Evolutionary conservation across 2,888 invertebrate genomes (phyloP).

Genomic region (Isoperla grammatica): DNA sequence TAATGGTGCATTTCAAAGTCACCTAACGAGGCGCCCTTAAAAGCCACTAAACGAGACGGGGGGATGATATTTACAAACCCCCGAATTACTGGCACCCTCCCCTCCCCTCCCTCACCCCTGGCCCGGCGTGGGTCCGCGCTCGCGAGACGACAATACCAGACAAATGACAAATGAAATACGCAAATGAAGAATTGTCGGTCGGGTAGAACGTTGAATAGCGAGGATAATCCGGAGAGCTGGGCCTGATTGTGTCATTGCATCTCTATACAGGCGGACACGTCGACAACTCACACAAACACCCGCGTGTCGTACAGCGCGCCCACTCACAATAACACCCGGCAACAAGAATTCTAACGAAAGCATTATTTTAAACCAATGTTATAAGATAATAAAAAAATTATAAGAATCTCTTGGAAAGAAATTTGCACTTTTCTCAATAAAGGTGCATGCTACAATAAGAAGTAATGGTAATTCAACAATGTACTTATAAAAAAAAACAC

Average conservation of each 20-base stretch:
- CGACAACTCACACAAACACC: not conserved
- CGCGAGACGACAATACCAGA: slow-evolving; percentile 43
- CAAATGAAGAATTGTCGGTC: slow-evolving; percentile 51
- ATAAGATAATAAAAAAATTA: too few species aligned
- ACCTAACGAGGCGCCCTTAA: slow-evolving; percentile 15
- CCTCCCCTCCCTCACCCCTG: not conserved
- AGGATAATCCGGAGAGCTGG: slow-evolving; percentile 30
- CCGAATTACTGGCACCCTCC: slow-evolving; percentile 25
- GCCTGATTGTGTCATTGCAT: slow-evolving; percentile 15
- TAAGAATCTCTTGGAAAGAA: too few species aligned
- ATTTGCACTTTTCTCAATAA: too few species aligned
- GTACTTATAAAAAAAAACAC: too few species aligned
- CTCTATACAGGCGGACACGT: not conserved
- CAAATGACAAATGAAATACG: slow-evolving; percentile 52
- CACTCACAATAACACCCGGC: not conserved
- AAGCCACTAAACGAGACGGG: slow-evolving; percentile 27
- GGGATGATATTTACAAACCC: slow-evolving; percentile 28
- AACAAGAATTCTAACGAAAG: too few species aligned
- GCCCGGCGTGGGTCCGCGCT: not conserved
- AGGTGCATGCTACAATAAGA: too few species aligned
- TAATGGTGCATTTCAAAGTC: slow-evolving; percentile 29
- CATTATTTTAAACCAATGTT: too few species aligned
- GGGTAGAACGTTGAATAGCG: slow-evolving; percentile 42
- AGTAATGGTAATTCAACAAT: too few species aligned
- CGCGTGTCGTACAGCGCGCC: not conserved